Base-by-base conservation (phyloP, 2,113 vertebrate species). In the Lycocorax pyrrhopterus region DNA sequence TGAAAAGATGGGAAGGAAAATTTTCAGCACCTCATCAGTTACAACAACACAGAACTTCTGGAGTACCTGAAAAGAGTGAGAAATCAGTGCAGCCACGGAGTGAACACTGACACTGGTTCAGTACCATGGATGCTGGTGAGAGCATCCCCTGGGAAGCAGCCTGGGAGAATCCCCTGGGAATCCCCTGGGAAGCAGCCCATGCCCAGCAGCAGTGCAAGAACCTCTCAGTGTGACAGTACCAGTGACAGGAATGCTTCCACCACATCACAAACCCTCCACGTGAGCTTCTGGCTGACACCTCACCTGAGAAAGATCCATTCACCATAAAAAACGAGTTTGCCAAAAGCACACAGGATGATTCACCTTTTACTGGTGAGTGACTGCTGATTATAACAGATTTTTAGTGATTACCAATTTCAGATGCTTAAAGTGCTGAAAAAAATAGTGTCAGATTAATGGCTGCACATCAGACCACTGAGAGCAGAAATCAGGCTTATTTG, bases 191-290 rank as follows among this genome's bases (percentile, higher is more conserved):
- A 59, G 52, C 39, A 39, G 68, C 46, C 30, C 21, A 3, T 1
- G 18, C 3, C 27, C 14, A 75, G 43, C 73, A 84, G 69, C 73
- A 74, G 68, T 1, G 39, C 51, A 23, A 30, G 46, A 55, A 72
- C 25, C 51, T 6, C 71, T 37, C 2, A 9, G 39, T 6, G 47
- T 22, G n/a, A 30, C 21, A 26, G 26, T 2, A 16, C 2, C 35
- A n/a, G 5, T 2, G 16, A 22, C 58, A 29, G 3, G 32, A 73
- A 46, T 27, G 41, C 46, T 49, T 4, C 4, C 22, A 41, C 3
- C 62, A 14, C 0, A 0, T 2, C 82, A 22, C 43, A 55, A 44
- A 47, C 47, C 32, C 23, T 26, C 30, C 73, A 44, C 0, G 0
- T 1, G 44, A 75, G 82, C 81, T 72, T 30, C 12, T 72, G 84